A percentile compares a stretch with the other conserved stretches of the same genome.
Evolutionary conservation across 2,113 vertebrate genomes (phyloP).

Genomic region (Lota lota): DNA sequence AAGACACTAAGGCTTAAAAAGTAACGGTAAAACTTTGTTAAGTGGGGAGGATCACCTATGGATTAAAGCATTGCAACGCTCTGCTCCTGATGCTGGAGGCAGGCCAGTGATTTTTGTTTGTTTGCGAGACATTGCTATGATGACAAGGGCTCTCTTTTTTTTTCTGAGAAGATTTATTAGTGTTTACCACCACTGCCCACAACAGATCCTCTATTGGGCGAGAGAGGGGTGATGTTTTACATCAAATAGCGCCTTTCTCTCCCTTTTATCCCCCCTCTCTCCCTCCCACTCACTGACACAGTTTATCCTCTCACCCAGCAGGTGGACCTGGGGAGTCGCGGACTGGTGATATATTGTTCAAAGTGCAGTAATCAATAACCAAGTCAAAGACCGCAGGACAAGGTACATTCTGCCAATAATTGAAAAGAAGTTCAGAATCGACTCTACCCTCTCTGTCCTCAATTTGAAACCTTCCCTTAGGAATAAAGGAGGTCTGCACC

Average conservation of each 20-base stretch:
- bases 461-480: constrained; percentile 28
- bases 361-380: constrained; percentile 43
- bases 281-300: constrained; percentile 14
- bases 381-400: constrained; percentile 27
- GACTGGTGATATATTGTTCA: constrained; percentile 36
- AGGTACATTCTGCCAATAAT: constrained; percentile 4
- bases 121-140: constrained; percentile 49
- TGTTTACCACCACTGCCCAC: constrained; percentile 60
- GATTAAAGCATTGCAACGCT: constrained; percentile 36
- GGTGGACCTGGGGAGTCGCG: constrained; percentile 10
- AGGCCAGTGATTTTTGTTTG: constrained; percentile 36
- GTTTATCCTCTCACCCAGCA: constrained; percentile 30
- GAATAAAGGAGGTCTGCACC: constrained; percentile 10
- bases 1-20: constrained; percentile 19
- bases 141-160: constrained; percentile 40
- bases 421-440: not conserved
- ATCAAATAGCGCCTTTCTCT: not conserved
- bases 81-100: constrained; percentile 33
- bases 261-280: not conserved
- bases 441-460: constrained; percentile 28
- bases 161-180: constrained; percentile 62
- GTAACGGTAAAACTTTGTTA: constrained; percentile 12
- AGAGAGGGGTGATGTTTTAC: not conserved
- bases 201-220: constrained; percentile 6
- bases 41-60: constrained; percentile 21